Evolutionary conservation across 2,797 vertebrate genomes (phyloP).

Genomic region (Sebastiscus albofasciatus): DNA sequence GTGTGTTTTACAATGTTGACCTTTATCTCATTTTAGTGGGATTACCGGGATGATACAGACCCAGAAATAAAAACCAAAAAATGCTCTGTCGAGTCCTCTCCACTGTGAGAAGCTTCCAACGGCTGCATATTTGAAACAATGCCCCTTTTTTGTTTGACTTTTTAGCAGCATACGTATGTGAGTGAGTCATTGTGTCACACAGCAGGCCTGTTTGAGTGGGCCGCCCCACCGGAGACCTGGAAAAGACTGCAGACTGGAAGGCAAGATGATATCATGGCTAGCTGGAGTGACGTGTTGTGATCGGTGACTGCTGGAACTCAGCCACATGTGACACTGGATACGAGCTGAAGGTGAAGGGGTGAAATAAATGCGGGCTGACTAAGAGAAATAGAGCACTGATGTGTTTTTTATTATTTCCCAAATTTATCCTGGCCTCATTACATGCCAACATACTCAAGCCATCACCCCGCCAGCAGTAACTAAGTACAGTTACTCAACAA

Average conservation of each 20-base stretch:
- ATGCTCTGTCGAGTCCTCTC: too few relatives aligned
- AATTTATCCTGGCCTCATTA: neutral
- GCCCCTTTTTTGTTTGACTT: neutral
- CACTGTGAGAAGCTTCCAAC: neutral
- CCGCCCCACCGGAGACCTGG: conserved; percentile 11
- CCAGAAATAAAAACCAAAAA: neutral
- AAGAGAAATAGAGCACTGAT: neutral
- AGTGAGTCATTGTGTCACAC: conserved; percentile 44
- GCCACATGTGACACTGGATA: conserved; percentile 27
- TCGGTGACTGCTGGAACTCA: conserved; percentile 39
- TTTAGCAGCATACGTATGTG: neutral
- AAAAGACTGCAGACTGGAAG: conserved; percentile 6
- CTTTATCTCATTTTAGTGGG: conserved; percentile 9
- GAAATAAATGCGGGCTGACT: neutral
- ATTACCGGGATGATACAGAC: neutral
- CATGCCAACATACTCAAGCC: neutral
- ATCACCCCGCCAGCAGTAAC: neutral
- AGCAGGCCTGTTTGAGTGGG: conserved; percentile 11
- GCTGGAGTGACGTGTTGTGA: conserved; percentile 50
- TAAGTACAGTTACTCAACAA: too few relatives aligned
- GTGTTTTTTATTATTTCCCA: conserved; percentile 5
- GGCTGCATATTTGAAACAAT: neutral
- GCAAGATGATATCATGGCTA: conserved; percentile 36
- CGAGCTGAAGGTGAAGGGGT: conserved; percentile 34
- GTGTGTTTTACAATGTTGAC: conserved; percentile 15